phyloP scores from a whole-genome alignment of 2,113 vertebrate genomes.

The Petaurus breviceps region DNA sequence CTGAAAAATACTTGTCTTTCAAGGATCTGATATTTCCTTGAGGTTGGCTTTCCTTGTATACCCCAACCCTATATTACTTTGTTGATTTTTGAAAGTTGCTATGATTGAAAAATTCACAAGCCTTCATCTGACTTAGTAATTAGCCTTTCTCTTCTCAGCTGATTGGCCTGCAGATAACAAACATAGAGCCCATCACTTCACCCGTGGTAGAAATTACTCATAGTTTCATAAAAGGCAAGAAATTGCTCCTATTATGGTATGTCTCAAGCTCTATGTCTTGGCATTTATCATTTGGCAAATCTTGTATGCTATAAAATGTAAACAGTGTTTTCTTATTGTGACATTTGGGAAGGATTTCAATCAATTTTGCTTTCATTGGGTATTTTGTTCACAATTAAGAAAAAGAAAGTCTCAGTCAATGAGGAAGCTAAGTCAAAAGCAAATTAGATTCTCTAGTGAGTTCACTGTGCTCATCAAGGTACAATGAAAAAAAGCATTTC shows the following conservation, averaged over 20 bases:
- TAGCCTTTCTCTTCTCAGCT: neutral
- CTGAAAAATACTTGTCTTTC: neutral
- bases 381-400: slow-evolving; percentile 18
- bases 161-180: neutral
- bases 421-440: neutral
- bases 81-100: neutral
- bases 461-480: neutral
- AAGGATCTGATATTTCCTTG: neutral
- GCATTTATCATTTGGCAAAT: neutral
- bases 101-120: neutral
- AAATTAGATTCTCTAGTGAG: neutral
- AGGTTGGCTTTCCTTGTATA: neutral
- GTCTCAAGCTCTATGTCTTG: neutral
- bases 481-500: no score
- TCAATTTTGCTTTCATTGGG: neutral
- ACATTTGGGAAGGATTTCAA: neutral
- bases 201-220: neutral
- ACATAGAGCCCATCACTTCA: neutral
- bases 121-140: neutral
- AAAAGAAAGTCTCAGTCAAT: neutral
- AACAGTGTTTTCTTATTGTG: neutral
- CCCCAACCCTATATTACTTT: neutral
- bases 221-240: neutral
- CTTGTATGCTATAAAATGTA: neutral
- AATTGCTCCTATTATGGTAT: neutral